Base-by-base conservation (phyloP, 2,797 vertebrate species). In the Danio jaintianensis region DNA sequence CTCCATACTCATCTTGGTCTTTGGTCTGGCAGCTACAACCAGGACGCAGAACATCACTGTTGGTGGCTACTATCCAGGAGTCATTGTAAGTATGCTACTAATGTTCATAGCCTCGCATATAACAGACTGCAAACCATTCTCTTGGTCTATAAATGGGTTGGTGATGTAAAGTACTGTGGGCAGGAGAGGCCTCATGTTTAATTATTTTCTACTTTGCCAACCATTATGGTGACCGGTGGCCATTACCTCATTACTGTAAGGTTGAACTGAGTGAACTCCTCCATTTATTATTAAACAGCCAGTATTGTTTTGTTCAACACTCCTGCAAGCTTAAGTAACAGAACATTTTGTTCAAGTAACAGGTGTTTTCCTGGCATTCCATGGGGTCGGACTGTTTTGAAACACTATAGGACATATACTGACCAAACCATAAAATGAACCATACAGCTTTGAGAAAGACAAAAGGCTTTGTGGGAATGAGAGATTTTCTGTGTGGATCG, bases 21-120 rank as follows among this genome's bases (percentile, higher is more conserved):
- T 98, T 76, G 98, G 97, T 82, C 93, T 99, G 88, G 97, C 97
- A 16, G 98, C 97, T 56, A 99, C 97, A 47, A 99, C 97, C 82
- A 95, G 97, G 92, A 98, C 97, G 43, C 96, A 99, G 92, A 98
- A 99, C 94, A 97, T 99, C 90, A 97, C 97, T 1, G 97, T 99
- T 66, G 97, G 97, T 87, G 97, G 97, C 83, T 99, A 98, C 93
- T 99, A 99, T 91, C 96, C 98, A 0, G 97, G 98, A 90, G 95
- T 97, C 88, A 98, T 99, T 87, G 97, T 99, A 95, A 98, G 98
- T 97, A 91, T 56, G 12, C 12, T 62, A 36, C 12, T 56, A 36
- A 76, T 53, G n/a, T 55, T 59, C 5, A 38, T 43, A 72, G 40
- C 4, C 13, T 43, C 47, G 42, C 29, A n/a, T 18, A 36, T 2